Evolutionary conservation across 2,888 invertebrate genomes (phyloP).

Genomic region (Tiphia femorata): DNA sequence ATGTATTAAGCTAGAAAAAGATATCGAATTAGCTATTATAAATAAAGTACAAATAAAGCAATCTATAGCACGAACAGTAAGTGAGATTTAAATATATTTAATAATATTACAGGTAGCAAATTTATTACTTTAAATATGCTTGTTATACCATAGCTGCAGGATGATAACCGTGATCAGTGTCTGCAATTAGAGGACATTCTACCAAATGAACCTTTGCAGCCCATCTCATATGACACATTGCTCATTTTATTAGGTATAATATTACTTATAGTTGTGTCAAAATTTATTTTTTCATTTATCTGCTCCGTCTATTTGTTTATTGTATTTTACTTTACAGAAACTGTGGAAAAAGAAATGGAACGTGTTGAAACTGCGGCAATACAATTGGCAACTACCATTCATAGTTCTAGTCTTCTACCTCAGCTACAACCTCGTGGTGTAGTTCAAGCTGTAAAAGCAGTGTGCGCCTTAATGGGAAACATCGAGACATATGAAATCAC

Average conservation of each 20-base stretch:
- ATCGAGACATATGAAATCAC: constrained; percentile 91
- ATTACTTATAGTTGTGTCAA: not conserved
- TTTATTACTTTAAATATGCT: constrained; percentile 1
- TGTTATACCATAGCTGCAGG: constrained; percentile 72
- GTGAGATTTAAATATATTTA: constrained; percentile 43
- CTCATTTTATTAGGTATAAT: constrained; percentile 82
- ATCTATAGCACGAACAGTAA: constrained; percentile 82
- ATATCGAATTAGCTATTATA: constrained; percentile 77
- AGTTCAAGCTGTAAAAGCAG: constrained; percentile 91
- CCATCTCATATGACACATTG: constrained; percentile 85
- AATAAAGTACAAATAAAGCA: constrained; percentile 75
- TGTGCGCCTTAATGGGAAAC: constrained; percentile 89
- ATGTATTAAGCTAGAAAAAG: constrained; percentile 92
- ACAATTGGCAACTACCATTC: constrained; percentile 62
- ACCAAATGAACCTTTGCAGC: constrained; percentile 80
- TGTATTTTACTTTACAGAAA: constrained; percentile 72
- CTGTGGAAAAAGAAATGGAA: constrained; percentile 84
- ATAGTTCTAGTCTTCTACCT: constrained; percentile 62
- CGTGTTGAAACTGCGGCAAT: constrained; percentile 78
- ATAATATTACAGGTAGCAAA: constrained; percentile 10
- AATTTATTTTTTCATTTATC: not conserved
- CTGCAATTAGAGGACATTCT: constrained; percentile 84
- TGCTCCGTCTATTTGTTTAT: not conserved
- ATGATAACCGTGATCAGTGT: constrained; percentile 83
- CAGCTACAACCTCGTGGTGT: constrained; percentile 79